A percentile compares a stretch with the other conserved stretches of the same genome.
These are phyloP conservation scores for Strigamia crassipes DNA, from an alignment of 2,888 invertebrate genomes.

Conservation along the genomic window DNA sequence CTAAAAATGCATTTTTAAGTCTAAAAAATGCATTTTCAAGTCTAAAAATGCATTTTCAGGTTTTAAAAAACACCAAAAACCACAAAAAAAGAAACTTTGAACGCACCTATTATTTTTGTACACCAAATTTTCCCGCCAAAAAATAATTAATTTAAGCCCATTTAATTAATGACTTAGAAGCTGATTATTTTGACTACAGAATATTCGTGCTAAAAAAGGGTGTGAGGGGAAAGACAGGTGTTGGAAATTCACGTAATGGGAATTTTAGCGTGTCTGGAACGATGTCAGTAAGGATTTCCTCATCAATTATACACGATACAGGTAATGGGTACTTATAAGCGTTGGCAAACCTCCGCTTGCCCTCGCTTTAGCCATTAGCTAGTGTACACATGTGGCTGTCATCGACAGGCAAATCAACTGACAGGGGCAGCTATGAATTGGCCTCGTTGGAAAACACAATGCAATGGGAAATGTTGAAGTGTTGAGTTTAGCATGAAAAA, in stretches of 20 bases:
- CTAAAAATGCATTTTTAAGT: no score
- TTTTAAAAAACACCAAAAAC: no score
- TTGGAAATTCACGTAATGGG: background rate
- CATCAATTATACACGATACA: slow-evolving; percentile 1
- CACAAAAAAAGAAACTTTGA: no score
- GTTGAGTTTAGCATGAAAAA: slow-evolving; percentile 9
- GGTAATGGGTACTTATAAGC: background rate
- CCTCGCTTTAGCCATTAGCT: background rate
- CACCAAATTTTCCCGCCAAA: no score
- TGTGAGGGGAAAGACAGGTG: background rate
- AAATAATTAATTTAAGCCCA: no score
- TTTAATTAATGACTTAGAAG: no score
- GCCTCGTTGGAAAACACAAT: slow-evolving; percentile 13
- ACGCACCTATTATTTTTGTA: no score
- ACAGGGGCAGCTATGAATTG: slow-evolving; percentile 30
- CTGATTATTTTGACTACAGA: background rate
- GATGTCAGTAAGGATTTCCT: background rate
- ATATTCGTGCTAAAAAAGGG: no score
- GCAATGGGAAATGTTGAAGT: background rate
- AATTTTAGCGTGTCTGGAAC: background rate
- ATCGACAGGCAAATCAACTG: slow-evolving; percentile 27
- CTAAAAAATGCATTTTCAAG: no score
- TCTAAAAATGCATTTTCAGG: no score
- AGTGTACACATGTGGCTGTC: slow-evolving; percentile 10
- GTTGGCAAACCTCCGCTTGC: background rate